Evolutionary conservation across 2,888 invertebrate genomes (phyloP), one percentile per base, ranked within the genome.

Genomic region (Eupithecia insigniata): DNA sequence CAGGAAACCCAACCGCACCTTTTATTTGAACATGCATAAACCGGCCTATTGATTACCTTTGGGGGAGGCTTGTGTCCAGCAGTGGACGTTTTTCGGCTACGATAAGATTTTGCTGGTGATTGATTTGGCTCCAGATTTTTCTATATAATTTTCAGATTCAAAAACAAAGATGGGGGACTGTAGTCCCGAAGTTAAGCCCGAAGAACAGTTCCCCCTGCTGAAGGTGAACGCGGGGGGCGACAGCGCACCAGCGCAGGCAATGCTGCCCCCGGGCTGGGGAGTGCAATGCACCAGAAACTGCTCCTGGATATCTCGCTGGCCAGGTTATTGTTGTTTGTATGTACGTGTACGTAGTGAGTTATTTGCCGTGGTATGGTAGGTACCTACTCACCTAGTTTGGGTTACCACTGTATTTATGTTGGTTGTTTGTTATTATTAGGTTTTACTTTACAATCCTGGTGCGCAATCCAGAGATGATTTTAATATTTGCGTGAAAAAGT

Each of bases 151-250:
- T 30, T 8, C 39, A 72, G 69, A 70, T 66, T 22, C 64, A 60
- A 43, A 67, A 64, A 36, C 36, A 64, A 51, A 36, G 22, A 87
- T 89, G 89, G 84, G 84, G 82, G 90, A 89, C 71, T 75, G 71
- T 62, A 72, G 78, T 79, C 82, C 84, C 74, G 84, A 81, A n/a
- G 64, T 58, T 43, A 90, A 89, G 78, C 82, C 83, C 10, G 89
- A 89, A 70, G 92, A 93, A 73, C 88, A 91, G 46, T 87, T 88
- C 76, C 92, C 93, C 0, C 82, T 93, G 65, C 81, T 93, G 61
- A 91, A 89, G 79, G 87, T 89, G 58, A 88, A 90, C 34, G 83
- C 83, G 0, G 90, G 88, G 0, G 87, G 85, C n/a, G 89, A 87
- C 2, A 67, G 68, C n/a, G 80, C 80, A 16, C 72, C 84, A 5